Percentiles rank a stretch among this genome's conserved stretches.
phyloP scores from a whole-genome alignment of 2,888 invertebrate species.

The Oegoconia quadripuncta region DNA sequence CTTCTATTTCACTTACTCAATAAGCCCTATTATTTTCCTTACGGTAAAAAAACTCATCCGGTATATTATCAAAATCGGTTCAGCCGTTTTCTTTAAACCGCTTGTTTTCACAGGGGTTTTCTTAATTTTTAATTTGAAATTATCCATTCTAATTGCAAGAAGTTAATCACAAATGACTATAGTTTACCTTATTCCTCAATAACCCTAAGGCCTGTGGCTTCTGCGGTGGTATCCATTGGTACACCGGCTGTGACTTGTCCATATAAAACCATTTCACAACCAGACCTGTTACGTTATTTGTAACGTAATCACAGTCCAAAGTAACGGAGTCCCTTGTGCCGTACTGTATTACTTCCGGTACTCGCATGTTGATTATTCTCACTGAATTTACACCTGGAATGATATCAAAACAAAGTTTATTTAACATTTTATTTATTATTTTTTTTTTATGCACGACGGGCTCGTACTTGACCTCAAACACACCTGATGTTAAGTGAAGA shows the following conservation, averaged over 20 bases:
- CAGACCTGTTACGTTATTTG: conserved; percentile 81
- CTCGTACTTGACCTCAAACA: too few species aligned
- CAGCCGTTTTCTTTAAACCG: too few species aligned
- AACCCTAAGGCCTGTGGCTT: conserved; percentile 82
- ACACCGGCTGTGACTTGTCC: conserved; percentile 83
- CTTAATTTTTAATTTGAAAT: too few species aligned
- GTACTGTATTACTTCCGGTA: conserved; percentile 80
- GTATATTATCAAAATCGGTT: too few species aligned
- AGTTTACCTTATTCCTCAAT: conserved; percentile 56
- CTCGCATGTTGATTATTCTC: conserved; percentile 79
- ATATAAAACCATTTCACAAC: conserved; percentile 88
- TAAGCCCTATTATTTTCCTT: too few species aligned
- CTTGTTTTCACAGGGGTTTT: too few species aligned
- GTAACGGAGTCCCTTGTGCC: conserved; percentile 79
- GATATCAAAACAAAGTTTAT: not conserved
- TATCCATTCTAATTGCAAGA: not conserved
- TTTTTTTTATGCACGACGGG: too few species aligned
- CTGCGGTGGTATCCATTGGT: conserved; percentile 88
- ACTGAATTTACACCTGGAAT: conserved; percentile 76
- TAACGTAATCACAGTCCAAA: conserved; percentile 86
- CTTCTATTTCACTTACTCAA: too few species aligned
- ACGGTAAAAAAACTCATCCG: too few species aligned
- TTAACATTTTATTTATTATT: not conserved
- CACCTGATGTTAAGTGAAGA: too few species aligned
- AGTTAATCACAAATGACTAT: not conserved